Base-by-base conservation (phyloP, 2,888 invertebrate genomes). In the Perdita meconis region DNA sequence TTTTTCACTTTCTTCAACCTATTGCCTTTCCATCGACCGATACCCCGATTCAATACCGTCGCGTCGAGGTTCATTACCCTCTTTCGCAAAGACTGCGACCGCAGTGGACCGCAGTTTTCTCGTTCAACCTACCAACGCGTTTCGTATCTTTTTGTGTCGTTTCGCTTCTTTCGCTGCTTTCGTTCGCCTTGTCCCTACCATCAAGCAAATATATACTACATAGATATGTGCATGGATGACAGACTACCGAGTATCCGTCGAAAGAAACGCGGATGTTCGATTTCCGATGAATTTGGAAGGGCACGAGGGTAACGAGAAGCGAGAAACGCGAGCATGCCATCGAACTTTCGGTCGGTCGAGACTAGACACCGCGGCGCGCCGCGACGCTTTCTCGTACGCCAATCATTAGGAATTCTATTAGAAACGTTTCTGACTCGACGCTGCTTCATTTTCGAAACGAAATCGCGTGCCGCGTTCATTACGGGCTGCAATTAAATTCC, bases 51-150 rank as follows among this genome's bases (percentile, higher is more conserved):
- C 30, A n/a, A n/a, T n/a, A n/a, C 30, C 30, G 30, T 30, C 30
- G 30, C 6, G 38, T 22, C 47, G 57, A 70, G 70, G 81, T 81
- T 81, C 80, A 74, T 81, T 81, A 77, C 80, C 68, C 81, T 80
- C n/a, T 36, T 38, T 34, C 26, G 51, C 40, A 22, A 65, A 57
- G 44, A 65, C 16, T 53, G 51, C 36, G 12, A 40, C 38, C 40
- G 40, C 59, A 56, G 42, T 44, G 53, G 56, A 36, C 38, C 34
- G n/a, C 26, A 44, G 56, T 47, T 38, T 50, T 30, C 42, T 6
- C 42, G 44, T 47, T 34, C 30, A 47, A 19, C 19, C 3, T 47
- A 13, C 13, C 2, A 10, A 16, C 19, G 42, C 19, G 53, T 19
- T 19, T 22, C 34, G 3, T 3, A 13, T 50, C 36, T 16, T n/a